phyloP scores from a whole-genome alignment of 2,888 invertebrate species.

The Ommatoiulus sabulosus region DNA sequence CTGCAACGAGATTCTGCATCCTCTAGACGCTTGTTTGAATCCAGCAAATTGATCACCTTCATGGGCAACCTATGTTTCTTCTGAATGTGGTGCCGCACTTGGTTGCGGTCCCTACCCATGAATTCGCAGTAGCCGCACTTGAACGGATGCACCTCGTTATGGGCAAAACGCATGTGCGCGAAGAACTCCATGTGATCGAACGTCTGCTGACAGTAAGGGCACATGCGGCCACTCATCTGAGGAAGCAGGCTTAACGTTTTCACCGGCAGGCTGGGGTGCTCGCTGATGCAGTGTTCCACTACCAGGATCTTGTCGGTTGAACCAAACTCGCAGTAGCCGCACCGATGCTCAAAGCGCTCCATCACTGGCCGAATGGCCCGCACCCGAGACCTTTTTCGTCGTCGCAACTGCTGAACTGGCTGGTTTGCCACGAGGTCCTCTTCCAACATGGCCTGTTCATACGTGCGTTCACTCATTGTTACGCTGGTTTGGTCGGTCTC shows the following conservation, averaged over 20 bases:
- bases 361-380: neutral
- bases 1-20: neutral
- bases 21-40: neutral
- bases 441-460: constrained; percentile 57
- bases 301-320: constrained; percentile 58
- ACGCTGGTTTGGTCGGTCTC: constrained; percentile 50
- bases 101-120: constrained; percentile 61
- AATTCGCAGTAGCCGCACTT: constrained; percentile 62
- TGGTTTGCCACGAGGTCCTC: constrained; percentile 53
- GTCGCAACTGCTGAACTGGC: neutral
- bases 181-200: constrained; percentile 60
- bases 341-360: constrained; percentile 53
- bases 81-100: constrained; percentile 62
- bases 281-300: constrained; percentile 58
- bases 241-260: constrained; percentile 58
- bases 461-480: constrained; percentile 56
- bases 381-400: constrained; percentile 46
- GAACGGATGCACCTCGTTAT: constrained; percentile 61
- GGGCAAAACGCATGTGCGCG: constrained; percentile 61
- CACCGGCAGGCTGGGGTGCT: constrained; percentile 57
- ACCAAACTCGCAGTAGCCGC: constrained; percentile 59
- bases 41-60: constrained; percentile 54
- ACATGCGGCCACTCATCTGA: constrained; percentile 52
- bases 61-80: constrained; percentile 60
- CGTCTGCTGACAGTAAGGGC: constrained; percentile 59